phyloP scores from a whole-genome alignment of 2,888 invertebrate species.

The Drosophila paranaensis region DNA sequence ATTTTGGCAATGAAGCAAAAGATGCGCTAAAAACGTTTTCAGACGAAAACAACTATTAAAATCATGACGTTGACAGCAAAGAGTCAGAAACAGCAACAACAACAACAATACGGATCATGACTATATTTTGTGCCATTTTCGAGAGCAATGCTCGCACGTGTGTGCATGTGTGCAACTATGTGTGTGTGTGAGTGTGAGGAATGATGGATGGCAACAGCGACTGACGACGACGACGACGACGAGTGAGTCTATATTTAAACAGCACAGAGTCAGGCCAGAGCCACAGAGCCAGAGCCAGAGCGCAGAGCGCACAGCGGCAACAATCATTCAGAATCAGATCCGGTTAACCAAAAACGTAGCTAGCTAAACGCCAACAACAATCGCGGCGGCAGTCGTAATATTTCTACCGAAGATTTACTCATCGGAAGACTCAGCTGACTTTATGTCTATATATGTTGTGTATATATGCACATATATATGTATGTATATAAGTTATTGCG shows the following conservation, averaged over 20 bases:
- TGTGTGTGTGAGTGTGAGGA: conserved; percentile 19
- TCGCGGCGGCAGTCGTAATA: conserved; percentile 18
- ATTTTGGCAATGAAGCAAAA: conserved; percentile 33
- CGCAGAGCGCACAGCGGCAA: conserved; percentile 33
- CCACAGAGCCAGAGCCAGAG: conserved; percentile 20
- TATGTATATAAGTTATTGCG: conserved; percentile 36
- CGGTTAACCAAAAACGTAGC: conserved; percentile 72
- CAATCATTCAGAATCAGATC: conserved; percentile 72
- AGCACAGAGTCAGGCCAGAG: conserved; percentile 18
- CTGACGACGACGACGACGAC: conserved; percentile 17
- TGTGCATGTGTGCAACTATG: conserved; percentile 27
- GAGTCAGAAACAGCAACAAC: conserved; percentile 14
- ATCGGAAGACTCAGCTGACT: conserved; percentile 60
- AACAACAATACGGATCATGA: conserved; percentile 41
- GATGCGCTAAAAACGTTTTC: conserved; percentile 28
- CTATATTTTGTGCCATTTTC: conserved; percentile 64
- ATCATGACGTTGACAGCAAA: conserved; percentile 58
- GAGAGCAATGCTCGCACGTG: conserved; percentile 68
- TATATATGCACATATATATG: conserved; percentile 4
- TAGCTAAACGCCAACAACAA: conserved; percentile 28
- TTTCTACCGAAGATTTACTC: conserved; percentile 21
- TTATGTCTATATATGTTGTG: conserved; percentile 20
- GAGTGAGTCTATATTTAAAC: conserved; percentile 45
- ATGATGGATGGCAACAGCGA: conserved; percentile 62
- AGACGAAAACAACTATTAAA: conserved; percentile 44